Evolutionary conservation across 2,888 invertebrate species (phyloP).

Genomic region (Lasius platythorax): DNA sequence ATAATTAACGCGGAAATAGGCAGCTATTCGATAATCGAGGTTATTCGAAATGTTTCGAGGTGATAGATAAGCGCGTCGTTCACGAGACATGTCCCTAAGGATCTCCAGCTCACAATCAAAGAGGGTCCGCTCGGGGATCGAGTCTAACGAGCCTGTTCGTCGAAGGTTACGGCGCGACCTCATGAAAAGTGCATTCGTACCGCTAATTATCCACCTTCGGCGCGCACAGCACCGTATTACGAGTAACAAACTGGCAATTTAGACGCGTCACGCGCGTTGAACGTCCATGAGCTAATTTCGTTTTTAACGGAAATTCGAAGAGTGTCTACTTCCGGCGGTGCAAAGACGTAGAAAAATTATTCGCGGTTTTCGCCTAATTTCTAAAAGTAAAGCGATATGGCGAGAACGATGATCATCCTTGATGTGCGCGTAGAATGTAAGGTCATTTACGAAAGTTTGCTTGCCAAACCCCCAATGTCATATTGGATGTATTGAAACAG

Average conservation of each 20-base stretch:
- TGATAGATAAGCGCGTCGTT: not conserved
- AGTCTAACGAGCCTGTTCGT: constrained; percentile 62
- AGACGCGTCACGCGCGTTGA: constrained; percentile 76
- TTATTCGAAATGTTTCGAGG: constrained; percentile 6
- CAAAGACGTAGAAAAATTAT: constrained; percentile 1
- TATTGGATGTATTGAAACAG: not conserved
- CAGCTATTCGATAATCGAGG: not conserved
- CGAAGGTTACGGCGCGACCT: constrained; percentile 74
- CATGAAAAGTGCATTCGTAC: constrained; percentile 78
- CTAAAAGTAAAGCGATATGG: constrained; percentile 22
- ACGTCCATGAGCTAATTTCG: constrained; percentile 82
- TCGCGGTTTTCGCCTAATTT: not conserved
- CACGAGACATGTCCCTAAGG: constrained; percentile 7
- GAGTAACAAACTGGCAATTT: constrained; percentile 78
- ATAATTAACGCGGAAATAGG: constrained; percentile 6
- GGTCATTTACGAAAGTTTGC: not conserved
- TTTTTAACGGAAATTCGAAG: constrained; percentile 71
- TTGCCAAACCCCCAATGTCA: not conserved
- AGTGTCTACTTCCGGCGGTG: constrained; percentile 70
- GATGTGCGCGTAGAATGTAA: not conserved
- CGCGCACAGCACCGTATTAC: constrained; percentile 76
- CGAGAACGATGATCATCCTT: not conserved
- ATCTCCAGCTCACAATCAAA: not conserved
- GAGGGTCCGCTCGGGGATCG: not conserved
- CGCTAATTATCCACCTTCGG: constrained; percentile 79